Conservation (phyloP, 2,888 invertebrate species). For the Julus scanicus region DNA sequence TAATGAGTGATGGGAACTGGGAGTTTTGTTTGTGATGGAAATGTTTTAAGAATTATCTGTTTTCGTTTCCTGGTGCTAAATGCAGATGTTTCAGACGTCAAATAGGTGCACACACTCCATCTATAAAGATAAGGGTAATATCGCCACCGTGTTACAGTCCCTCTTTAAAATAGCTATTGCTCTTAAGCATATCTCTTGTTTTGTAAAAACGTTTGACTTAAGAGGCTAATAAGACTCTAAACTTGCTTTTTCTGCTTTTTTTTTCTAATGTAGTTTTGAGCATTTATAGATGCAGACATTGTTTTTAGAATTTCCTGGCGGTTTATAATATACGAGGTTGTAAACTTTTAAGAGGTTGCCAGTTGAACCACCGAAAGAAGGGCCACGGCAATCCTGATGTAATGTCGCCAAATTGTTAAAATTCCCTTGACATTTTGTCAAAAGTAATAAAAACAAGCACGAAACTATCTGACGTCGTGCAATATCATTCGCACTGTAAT, state of each 20-base stretch:
- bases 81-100: conserved; percentile 26
- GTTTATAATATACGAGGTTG: not conserved
- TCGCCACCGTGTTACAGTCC: not conserved
- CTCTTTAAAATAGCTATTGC: not conserved
- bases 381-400: no score
- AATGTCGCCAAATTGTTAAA: no score
- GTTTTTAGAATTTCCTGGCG: not conserved
- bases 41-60: conserved; percentile 25
- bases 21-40: conserved; percentile 9
- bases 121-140: conserved; percentile 19
- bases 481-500: no score
- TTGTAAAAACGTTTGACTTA: not conserved
- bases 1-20: conserved; percentile 33
- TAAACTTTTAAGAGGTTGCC: not conserved
- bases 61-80: conserved; percentile 33
- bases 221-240: not conserved
- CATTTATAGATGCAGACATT: not conserved
- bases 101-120: conserved; percentile 33
- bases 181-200: not conserved
- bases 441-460: no score
- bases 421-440: no score
- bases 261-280: not conserved
- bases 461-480: no score
- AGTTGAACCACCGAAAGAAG: no score
- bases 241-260: not conserved